Evolutionary conservation across 2,888 invertebrate species (phyloP), one percentile per base, ranked within the genome.

Genomic region (Harpagoxenus sublaevis): DNA sequence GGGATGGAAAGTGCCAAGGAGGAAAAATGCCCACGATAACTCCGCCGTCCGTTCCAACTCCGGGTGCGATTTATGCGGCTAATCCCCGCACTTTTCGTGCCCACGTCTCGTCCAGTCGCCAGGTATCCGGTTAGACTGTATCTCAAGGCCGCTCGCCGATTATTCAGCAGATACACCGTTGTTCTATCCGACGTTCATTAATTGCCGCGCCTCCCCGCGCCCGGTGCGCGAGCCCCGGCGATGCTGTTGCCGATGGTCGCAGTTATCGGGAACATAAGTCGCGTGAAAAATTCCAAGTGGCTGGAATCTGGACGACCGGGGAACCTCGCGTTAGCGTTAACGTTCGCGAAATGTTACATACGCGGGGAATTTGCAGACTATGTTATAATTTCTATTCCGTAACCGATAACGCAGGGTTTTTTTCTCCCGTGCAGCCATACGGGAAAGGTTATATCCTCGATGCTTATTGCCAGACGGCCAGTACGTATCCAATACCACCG

Each of bases 1-100:
- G 84, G 83, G 77, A 86, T 84, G 87, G 86, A 86, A 83, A 88
- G 78, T 83, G 86, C 85, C 86, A 83, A 87, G 81, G 85, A 85
- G 87, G 88, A 91, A 91, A 92, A 92, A 92, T 92, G 92, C 89
- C 88, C 89, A 89, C 90, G 91, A 93, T 92, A 92, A 92, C 90
- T 92, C 87, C 89, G 83, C 75, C 86, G 86, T 88, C 84, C 84
- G 84, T 87, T 89, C 86, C 85, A 86, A 83, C 83, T 86, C 84
- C 66, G 68, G 66, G 70, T 45, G 85, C 89, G 89, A 92, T 92
- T 92, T 92, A 91, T 88, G 55, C 84, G 86, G 78, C 89, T 90
- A 91, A 89, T 90, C 90, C 90, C 82, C 82, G 86, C 85, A 86
- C 85, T 87, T 91, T 86, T 91, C 84, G 77, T 84, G 74, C 48